Base-by-base conservation (phyloP, 2,113 vertebrate genomes). In the Osmerus eperlanus region DNA sequence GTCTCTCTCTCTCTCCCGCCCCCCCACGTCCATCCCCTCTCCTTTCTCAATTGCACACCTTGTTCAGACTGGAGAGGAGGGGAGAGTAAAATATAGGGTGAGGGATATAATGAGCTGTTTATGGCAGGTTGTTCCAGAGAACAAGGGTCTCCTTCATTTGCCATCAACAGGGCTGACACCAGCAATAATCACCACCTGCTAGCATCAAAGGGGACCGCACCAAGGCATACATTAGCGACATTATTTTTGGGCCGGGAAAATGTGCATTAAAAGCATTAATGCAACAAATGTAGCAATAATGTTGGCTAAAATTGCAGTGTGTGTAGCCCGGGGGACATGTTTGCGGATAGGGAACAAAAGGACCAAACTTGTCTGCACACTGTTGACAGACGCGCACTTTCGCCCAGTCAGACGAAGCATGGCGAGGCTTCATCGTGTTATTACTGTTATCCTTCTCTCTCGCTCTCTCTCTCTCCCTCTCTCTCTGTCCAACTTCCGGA, bases 81-180 rank as follows among this genome's bases (percentile, higher is more conserved):
- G 62, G 53, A 23, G 52, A 61, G 78, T 73, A 74, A 88, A 86
- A 74, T 87, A 85, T 70, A 85, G 78, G 79, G 78, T 78, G 71
- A 81, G 70, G 68, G 62, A 58, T 74, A 74, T 85, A 86, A 86
- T 88, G 77, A 84, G 81, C 87, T 74, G 84, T 88, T 89, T 81
- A 79, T 70, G 55, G 71, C 73, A 72, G 70, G 54, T 61, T 78
- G 73, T 66, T 83, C 77, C 70, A 75, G 70, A 66, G 69, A 85
- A 72, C 60, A 67, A 71, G 67, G 70, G 68, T 68, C 72, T 60
- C 81, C 81, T 70, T 76, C 72, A 71, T 74, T 77, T 60, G 70
- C 78, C 74, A 78, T 86, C 76, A 81, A 68, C 64, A 70, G n/a
- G 64, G 71, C 60, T 36, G 71, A 75, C 60, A 28, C 71, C 59